Evolutionary conservation across 2,888 invertebrate species (phyloP), one percentile per base, ranked within the genome.

Genomic region (Pollenia griseotomentosa): DNA sequence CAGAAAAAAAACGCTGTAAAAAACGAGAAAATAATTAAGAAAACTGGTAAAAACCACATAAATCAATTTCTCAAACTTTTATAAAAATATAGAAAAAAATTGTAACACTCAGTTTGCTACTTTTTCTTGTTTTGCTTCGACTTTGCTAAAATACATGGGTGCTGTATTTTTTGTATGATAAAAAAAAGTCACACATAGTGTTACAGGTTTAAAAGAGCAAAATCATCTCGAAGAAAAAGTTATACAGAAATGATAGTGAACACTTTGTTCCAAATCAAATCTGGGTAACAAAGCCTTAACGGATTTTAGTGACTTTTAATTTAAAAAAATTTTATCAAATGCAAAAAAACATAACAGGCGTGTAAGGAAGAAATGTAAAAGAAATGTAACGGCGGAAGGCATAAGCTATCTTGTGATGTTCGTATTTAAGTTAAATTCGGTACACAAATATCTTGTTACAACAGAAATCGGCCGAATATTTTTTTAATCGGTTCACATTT

Each of bases 1-100:
- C 8, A 73, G 44, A 48, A 9, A 65, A 73, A 46, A 19, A 23
- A 33, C 2, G 1, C 48, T 55, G 19, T 5, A 53, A 83, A 74
- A 71, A 79, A 85, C 51, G 40, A 55, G 71, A 83, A 83, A 87
- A 83, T 87, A 87, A 83, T 87, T 81, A 87, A 80, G 77, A 83
- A 73, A 81, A 81, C 73, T 68, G 83, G 48, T 33, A 74, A 81
- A 83, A 77, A 81, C 83, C 86, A 83, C 83, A 83, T 81, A 87
- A 87, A 87, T 83, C 83, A 87, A 83, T 77, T 87, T 77, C 77
- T 86, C 71, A 73, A 86, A 86, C 66, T 80, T 83, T 77, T 75
- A 33, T 14, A 59, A 51, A 75, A 85, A 33, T 19, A 48, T 19
- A 23, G 0, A 11, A 19, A 59, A 73, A 77, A 73, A 66, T 11